Evolutionary conservation across 2,113 vertebrate species (phyloP), one percentile per base, ranked within the genome.

Genomic region (Acanthochromis polyacanthus): DNA sequence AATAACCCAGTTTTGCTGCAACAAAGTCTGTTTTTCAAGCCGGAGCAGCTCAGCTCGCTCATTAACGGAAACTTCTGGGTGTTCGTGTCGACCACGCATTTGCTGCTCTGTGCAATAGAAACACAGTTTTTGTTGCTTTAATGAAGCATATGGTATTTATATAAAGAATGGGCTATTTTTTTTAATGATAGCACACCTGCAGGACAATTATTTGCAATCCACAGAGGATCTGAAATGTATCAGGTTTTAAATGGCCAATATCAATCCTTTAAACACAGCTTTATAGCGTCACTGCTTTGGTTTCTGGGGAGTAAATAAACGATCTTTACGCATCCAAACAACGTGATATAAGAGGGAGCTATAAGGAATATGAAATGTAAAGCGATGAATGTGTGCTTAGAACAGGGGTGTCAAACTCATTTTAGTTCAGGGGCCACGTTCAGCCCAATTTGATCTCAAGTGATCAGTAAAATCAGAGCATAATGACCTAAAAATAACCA

Each of bases 51-150:
- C 11, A 5, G 15, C 45, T 23, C 12, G 48, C 75, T 75, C 65
- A 71, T 82, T 74, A 85, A 57, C 68, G 7, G 16, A 52, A 69
- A 68, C 58, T 64, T 60, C 57, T 60, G 62, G 25, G 9, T 60
- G 58, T 73, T 81, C 53, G 57, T 57, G 60, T 76, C 71, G 40
- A 1, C 32, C 15, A 45, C 61, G 55, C 48, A 53, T 71, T 55
- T 61, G 53, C 75, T 43, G 60, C 10, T 10, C 64, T 16, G 40
- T 61, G 68, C 62, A 77, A 50, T 19, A 59, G 48, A 51, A 70
- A 73, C 14, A 73, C 68, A 60, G 45, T 40, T 58, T 30, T 30
- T 23, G 28, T 3, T 7, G 25, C n/a, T 55, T 72, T 77, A 81
- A 81, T 72, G 62, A 71, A 57, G 63, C 50, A 36, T 32, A 4